phyloP scores from a whole-genome alignment of 2,113 vertebrate genomes.

The Eira barbara region DNA sequence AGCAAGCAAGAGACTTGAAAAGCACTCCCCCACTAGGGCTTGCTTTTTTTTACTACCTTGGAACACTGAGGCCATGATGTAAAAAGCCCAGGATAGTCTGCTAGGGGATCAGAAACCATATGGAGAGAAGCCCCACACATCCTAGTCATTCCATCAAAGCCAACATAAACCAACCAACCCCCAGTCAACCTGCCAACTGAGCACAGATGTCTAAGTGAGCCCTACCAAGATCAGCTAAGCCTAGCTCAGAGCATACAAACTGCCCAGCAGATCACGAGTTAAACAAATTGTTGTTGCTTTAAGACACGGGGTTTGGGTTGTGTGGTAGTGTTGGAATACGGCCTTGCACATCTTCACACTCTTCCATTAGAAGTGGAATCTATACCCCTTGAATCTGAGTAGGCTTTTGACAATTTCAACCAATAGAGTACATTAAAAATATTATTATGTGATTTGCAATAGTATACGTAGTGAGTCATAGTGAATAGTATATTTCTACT shows the following conservation, averaged over 20 bases:
- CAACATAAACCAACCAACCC: background rate
- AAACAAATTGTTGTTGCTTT: background rate
- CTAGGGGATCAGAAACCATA: background rate
- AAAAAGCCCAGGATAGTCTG: background rate
- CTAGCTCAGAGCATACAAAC: background rate
- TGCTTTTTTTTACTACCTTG: background rate
- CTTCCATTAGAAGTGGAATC: background rate
- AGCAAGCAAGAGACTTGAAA: background rate
- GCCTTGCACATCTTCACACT: background rate
- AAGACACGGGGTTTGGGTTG: background rate
- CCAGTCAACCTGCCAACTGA: background rate
- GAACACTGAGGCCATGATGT: background rate
- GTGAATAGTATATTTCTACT: background rate
- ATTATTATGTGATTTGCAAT: background rate
- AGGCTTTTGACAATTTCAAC: background rate
- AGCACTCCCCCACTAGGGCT: background rate
- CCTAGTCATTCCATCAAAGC: background rate
- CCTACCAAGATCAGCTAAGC: background rate
- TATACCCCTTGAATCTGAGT: background rate
- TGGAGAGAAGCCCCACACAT: background rate
- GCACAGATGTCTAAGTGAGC: background rate
- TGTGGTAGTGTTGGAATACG: background rate
- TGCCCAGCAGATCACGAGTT: background rate
- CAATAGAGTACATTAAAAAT: background rate
- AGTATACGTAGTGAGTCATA: background rate